phyloP scores from a whole-genome alignment of 2,113 vertebrate species.

The Marmota flaviventris region DNA sequence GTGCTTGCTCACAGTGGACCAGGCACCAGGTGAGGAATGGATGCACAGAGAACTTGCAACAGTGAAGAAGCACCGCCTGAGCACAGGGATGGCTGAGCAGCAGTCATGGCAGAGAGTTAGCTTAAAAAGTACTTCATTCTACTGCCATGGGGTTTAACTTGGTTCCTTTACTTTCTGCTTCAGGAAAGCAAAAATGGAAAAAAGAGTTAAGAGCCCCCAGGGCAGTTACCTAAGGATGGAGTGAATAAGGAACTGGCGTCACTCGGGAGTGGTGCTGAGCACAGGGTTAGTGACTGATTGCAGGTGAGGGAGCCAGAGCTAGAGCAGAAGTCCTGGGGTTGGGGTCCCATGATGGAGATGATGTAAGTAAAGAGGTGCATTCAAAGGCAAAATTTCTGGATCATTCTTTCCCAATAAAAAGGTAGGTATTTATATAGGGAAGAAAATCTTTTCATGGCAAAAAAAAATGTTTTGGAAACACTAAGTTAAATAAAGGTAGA shows the following conservation, averaged over 20 bases:
- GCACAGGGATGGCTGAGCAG: not conserved
- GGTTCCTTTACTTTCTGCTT: not conserved
- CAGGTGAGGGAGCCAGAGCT: not conserved
- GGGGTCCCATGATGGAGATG: not conserved
- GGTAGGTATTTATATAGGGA: too few species aligned
- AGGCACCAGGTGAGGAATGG: not conserved
- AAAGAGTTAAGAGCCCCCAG: not conserved
- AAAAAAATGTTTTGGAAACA: not conserved
- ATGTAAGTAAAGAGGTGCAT: not conserved
- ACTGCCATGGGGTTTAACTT: not conserved
- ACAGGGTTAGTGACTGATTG: not conserved
- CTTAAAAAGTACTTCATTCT: not conserved
- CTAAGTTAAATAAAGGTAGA: not conserved
- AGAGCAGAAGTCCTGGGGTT: not conserved
- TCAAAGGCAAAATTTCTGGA: not conserved
- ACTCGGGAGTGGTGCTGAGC: not conserved
- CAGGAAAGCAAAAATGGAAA: not conserved
- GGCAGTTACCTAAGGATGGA: too few species aligned
- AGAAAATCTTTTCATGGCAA: not conserved
- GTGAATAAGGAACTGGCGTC: not conserved
- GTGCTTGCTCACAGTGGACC: not conserved
- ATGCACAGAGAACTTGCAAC: not conserved
- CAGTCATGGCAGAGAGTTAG: not conserved
- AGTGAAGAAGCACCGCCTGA: not conserved
- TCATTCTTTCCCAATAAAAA: not conserved